Evolutionary conservation across 2,113 vertebrate genomes (phyloP), one percentile per base, ranked within the genome.

Genomic region (Phylloscopus whistleri): DNA sequence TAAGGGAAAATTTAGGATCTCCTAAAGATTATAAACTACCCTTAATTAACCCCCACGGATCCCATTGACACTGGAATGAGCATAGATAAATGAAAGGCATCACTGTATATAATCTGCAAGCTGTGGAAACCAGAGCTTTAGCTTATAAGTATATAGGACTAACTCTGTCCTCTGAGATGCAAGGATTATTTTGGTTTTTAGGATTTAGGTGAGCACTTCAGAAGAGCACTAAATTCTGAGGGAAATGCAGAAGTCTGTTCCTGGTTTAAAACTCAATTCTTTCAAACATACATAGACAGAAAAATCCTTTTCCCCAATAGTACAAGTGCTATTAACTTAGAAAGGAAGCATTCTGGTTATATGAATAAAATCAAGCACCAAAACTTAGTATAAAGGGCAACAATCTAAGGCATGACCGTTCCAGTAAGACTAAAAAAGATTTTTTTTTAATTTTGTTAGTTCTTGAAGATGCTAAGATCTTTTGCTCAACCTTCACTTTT

Each of bases 401-500:
- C 18, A 83, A 55, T 39, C 26, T 63, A 60, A 81, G 33, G 26
- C 23, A 46, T 23, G 12, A 58, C 14, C 86, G 23, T 33, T 75
- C 9, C 48, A 72, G 19, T 14, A 72, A 89, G 20, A 68, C 44
- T 49, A 69, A 68, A 89, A 69, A 64, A 39, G 23, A 13, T 44
- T 76, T 83, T 58, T 80, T 58, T 60, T n/a, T 46, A 10, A 39
- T 27, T 35, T 67, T 66, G 52, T 60, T 60, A 56, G 78, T 67
- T 90, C 80, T 79, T 46, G 13, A 89, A 67, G 49, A 70, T 58
- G 78, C n/a, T 79, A 2, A 19, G 16, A 4, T 69, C 3, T 1
- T 96, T 94, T 93, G 86, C 81, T 96, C 68, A 53, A 87, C 46
- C 91, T 95, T 96, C 68, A 64, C 89, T 97, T 97, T 96, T 77